Percentiles rank a stretch among this genome's conserved stretches.
These are phyloP conservation scores for Phalloptychus januarius DNA, from an alignment of 2,797 vertebrate species.

Conservation along the genomic window DNA sequence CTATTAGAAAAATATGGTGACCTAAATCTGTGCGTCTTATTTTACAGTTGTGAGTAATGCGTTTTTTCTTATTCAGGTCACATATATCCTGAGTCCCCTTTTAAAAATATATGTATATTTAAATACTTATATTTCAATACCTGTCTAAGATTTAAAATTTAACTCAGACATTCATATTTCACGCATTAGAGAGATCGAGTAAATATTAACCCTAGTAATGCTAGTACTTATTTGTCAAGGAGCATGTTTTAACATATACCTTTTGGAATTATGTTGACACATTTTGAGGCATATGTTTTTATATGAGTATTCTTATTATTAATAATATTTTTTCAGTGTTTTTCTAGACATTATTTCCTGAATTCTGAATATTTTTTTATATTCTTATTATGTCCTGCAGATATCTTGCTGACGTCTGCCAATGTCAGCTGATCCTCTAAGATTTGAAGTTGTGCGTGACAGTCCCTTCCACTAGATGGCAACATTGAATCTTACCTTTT, in stretches of 20 bases:
- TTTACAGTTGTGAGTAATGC: background rate
- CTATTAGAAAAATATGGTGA: too few species aligned
- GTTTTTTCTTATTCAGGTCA: background rate
- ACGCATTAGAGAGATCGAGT: background rate
- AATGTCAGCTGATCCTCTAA: background rate
- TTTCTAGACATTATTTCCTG: background rate
- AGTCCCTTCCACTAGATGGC: constrained; percentile 67
- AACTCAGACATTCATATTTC: background rate
- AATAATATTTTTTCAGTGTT: background rate
- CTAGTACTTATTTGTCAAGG: background rate
- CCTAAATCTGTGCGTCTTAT: background rate
- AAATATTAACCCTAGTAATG: background rate
- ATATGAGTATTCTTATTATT: background rate
- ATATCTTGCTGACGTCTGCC: background rate
- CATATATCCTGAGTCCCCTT: too few species aligned
- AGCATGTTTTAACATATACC: background rate
- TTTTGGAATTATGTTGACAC: background rate
- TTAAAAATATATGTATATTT: too few species aligned
- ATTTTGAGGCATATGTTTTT: background rate
- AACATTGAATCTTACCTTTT: constrained; percentile 20
- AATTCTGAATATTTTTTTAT: background rate
- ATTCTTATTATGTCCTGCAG: background rate
- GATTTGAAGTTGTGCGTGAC: background rate
- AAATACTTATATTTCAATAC: too few species aligned
- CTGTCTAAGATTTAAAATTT: too few species aligned